phyloP scores from a whole-genome alignment of 2,113 vertebrate species.

The Morone chrysops region DNA sequence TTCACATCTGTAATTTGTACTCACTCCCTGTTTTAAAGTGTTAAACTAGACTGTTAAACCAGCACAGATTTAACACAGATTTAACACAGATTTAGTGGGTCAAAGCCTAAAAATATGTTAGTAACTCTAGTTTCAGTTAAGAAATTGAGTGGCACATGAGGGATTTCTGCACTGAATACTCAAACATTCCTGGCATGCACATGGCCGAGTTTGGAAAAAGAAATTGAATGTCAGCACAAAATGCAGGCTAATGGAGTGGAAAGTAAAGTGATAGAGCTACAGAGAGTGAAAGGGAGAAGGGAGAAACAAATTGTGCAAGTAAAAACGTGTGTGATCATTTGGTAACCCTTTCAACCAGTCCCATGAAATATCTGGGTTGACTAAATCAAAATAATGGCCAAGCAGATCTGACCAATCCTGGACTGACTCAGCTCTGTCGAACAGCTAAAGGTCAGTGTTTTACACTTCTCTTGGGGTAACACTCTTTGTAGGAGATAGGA shows the following conservation, averaged over 20 bases:
- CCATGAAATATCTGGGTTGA: neutral
- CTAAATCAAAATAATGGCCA: neutral
- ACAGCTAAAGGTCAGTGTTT: neutral
- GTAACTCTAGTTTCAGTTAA: neutral
- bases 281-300: neutral
- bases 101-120: neutral
- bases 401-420: neutral
- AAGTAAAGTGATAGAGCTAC: conserved; percentile 17
- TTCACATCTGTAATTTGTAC: neutral
- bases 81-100: neutral
- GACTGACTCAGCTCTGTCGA: neutral
- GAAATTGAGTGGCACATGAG: neutral
- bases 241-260: conserved; percentile 24
- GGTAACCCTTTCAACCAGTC: neutral
- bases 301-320: neutral
- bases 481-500: neutral
- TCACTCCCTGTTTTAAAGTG: neutral
- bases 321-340: neutral
- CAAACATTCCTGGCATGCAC: neutral
- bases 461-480: neutral
- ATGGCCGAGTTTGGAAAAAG: neutral
- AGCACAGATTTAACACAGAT: neutral
- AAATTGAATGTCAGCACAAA: conserved; percentile 35
- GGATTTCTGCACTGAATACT: neutral
- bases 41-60: neutral